These are phyloP conservation scores for Spodoptera picta DNA, from an alignment of 2,888 invertebrate species.

Conservation along the genomic window DNA sequence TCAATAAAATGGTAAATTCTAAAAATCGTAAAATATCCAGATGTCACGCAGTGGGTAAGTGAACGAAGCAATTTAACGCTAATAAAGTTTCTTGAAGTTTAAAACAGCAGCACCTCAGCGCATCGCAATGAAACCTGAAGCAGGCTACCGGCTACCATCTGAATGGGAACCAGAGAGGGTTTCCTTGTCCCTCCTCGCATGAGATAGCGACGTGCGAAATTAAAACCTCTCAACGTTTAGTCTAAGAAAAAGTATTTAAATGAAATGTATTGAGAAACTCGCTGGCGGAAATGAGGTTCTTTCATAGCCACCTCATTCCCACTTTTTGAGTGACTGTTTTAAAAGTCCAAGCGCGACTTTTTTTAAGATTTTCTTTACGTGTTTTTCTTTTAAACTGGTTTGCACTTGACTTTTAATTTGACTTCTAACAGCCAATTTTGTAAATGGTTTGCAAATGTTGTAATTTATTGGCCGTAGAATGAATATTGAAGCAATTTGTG, in stretches of 20 bases:
- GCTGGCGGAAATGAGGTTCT: slow-evolving; percentile 86
- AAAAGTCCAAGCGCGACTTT: slow-evolving; percentile 69
- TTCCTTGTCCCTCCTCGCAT: slow-evolving; percentile 78
- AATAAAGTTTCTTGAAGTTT: slow-evolving; percentile 38
- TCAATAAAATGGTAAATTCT: too few species aligned
- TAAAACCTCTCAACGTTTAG: slow-evolving; percentile 80
- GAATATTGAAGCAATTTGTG: neutral
- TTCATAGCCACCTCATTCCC: slow-evolving; percentile 78
- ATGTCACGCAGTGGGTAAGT: neutral
- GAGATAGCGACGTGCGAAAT: slow-evolving; percentile 79
- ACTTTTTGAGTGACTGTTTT: slow-evolving; percentile 80
- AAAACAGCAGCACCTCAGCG: slow-evolving; percentile 30
- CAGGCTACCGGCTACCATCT: slow-evolving; percentile 51
- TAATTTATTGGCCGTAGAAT: slow-evolving; percentile 13
- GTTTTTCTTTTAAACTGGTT: slow-evolving; percentile 45
- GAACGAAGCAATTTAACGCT: slow-evolving; percentile 19
- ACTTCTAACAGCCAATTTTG: slow-evolving; percentile 31
- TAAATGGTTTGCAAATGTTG: slow-evolving; percentile 15
- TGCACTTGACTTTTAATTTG: slow-evolving; percentile 39
- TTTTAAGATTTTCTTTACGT: slow-evolving; percentile 67
- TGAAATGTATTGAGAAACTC: slow-evolving; percentile 87
- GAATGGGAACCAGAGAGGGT: slow-evolving; percentile 64
- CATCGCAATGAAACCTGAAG: slow-evolving; percentile 50
- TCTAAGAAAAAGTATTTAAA: slow-evolving; percentile 82
- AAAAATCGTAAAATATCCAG: too few species aligned